A percentile compares a stretch with the other conserved stretches of the same genome.
These are phyloP conservation scores for Kryptolebias ocellatus DNA, from an alignment of 2,797 vertebrate genomes.

Conservation along the genomic window DNA sequence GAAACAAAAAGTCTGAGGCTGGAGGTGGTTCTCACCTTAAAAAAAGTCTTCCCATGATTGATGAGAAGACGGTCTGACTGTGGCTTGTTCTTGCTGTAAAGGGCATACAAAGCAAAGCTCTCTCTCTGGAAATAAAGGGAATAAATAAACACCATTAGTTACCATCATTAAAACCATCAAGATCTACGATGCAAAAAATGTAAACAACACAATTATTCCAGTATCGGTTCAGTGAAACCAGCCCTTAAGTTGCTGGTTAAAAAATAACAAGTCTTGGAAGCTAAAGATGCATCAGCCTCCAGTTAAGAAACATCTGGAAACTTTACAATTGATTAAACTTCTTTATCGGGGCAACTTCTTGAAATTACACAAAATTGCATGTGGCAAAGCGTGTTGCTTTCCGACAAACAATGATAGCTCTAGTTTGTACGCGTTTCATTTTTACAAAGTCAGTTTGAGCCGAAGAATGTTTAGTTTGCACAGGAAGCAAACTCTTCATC, in stretches of 20 bases:
- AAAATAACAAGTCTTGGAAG: neutral
- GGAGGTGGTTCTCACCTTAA: constrained; percentile 78
- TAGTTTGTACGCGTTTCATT: neutral
- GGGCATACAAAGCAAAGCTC: constrained; percentile 84
- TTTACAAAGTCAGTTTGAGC: neutral
- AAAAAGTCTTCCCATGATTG: constrained; percentile 81
- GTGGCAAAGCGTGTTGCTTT: neutral
- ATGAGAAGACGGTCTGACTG: constrained; percentile 83
- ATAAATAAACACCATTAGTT: constrained; percentile 29
- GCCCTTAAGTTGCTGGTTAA: neutral
- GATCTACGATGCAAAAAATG: neutral
- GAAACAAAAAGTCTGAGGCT: neutral
- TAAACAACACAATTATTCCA: neutral
- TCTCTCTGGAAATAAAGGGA: constrained; percentile 76
- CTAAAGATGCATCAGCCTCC: neutral
- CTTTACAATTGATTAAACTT: neutral
- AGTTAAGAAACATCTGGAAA: constrained; percentile 31
- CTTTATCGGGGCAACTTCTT: neutral
- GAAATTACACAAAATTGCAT: neutral
- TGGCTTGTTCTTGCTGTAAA: constrained; percentile 89
- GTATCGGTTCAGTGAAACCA: neutral
- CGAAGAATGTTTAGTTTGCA: neutral
- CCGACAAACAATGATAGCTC: constrained; percentile 6
- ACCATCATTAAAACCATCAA: neutral
- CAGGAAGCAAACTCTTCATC: neutral